Base-by-base conservation (phyloP, 64 coral and sea anemone species). In the Dendrophyllia cribrosa region DNA sequence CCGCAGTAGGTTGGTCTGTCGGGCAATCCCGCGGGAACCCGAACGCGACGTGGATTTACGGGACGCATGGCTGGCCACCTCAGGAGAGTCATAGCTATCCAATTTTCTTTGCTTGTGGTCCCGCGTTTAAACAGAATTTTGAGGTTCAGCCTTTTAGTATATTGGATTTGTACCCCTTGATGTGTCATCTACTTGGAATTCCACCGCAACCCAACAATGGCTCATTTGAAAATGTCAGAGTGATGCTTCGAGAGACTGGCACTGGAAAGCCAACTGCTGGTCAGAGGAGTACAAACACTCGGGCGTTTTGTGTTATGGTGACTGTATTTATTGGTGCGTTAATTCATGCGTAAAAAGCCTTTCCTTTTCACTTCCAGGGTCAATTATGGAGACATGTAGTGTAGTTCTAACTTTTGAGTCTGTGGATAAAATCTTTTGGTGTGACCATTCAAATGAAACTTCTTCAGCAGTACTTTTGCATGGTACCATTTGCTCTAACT, bases 91-190 rank as follows among this genome's bases (percentile, higher is more conserved):
- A 73, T n/a, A 76, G 65, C 14, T 56, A 62, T 16, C 20, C 94
- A 17, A 89, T 92, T 59, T 96, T 96, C 60, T 92, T 92, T 47
- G 90, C 94, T 7, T 78, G 64, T 17, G 94, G 94, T 15, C 90
- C 94, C 15, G 89, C 90, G 0, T 93, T 96, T 70, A 91, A 92
- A 74, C 58, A 86, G 52, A 83, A 58, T 46, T 96, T 73, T n/a
- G 59, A 85, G 8, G 67, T 70, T 14, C 25, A 83, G 77, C 70
- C 90, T 4, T 61, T 92, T 17, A 53, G 48, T 3, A 51, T 60
- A 5, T 66, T 96, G 6, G 94, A 96, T 71, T 45, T 96, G 0
- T 96, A 96, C 47, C 88, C 93, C 10, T 60, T 95, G 15, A 85
- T 95, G 88, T 95, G 19, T 5, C 75, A 77, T 13, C 46, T 24